These are phyloP conservation scores for Rhinolophus ferrumequinum DNA, from an alignment of 2,113 vertebrate species.

Conservation along the genomic window DNA sequence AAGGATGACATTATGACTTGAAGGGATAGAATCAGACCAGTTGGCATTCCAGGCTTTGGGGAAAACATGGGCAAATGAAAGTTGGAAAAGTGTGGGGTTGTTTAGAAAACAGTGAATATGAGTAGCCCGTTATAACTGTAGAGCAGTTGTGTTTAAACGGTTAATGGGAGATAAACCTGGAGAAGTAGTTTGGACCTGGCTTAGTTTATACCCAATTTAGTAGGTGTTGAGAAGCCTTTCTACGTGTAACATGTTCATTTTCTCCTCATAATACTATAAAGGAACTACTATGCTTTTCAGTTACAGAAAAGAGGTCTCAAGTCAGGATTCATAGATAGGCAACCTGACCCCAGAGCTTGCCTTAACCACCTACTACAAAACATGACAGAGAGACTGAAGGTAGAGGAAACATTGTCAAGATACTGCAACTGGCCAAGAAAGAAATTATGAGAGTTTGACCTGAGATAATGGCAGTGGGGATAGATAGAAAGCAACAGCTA, in stretches of 20 bases:
- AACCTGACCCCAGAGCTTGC: not conserved
- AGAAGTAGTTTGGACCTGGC: not conserved
- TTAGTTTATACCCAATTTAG: not conserved
- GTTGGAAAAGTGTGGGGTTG: not conserved
- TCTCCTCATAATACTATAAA: not conserved
- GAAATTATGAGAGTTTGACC: not conserved
- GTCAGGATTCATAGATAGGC: not conserved
- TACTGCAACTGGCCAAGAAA: not conserved
- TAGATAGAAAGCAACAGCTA: not conserved
- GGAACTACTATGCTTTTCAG: not conserved
- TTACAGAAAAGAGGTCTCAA: not conserved
- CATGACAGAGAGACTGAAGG: not conserved
- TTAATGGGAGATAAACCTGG: not conserved
- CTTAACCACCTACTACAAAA: not conserved
- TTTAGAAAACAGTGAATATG: not conserved
- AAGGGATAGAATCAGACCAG: not conserved
- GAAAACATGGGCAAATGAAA: not conserved
- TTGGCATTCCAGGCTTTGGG: not conserved
- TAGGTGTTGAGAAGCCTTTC: not conserved
- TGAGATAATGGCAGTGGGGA: not conserved
- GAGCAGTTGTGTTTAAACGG: not conserved
- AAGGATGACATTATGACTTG: not conserved
- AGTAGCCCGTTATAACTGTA: not conserved
- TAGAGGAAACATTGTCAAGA: not conserved
- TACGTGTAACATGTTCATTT: not conserved